Evolutionary conservation across 2,888 invertebrate species (phyloP), one percentile per base, ranked within the genome.

Genomic region (Macrophya alboannulata): DNA sequence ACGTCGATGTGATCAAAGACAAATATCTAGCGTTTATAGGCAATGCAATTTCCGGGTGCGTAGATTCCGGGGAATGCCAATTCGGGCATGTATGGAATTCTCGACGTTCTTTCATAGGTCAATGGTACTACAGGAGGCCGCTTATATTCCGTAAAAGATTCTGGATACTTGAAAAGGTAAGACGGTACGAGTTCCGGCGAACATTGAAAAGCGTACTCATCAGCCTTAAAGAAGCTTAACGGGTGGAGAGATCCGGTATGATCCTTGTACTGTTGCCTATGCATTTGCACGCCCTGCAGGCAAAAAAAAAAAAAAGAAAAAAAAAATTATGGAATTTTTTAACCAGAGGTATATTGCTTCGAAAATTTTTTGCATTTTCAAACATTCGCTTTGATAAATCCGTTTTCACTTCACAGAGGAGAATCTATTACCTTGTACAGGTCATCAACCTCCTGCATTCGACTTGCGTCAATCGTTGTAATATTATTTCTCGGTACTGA

Each of bases 201-300:
- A 89, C 95, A 95, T 90, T 95, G 95, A 90, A 94, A 95, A 88
- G 90, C 90, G 88, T 94, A 95, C 74, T 93, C 92, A 0, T 94
- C 91, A 0, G 94, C 93, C 87, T 94, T 94, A 91, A 96, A 96
- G 90, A 95, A 96, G 79, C 94, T 90, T 72, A 96, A 90, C 0
- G 96, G 95, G 92, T 96, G 96, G 86, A 95, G 89, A 1, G 94
- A 94, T 84, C 95, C 95, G 1, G 95, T 93, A 86, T 95, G 95
- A 68, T 96, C 96, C 92, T 95, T 95, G 90, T 96, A 96, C 90
- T 95, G 95, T 89, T 96, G 95, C 86, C 96, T 94, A 87, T 96
- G 95, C 51, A 94, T 92, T 90, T 96, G 96, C 86, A 94, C 94
- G 43, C 94, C 94, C 96, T 96, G 90, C 40, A 8, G 6, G 55